These are phyloP conservation scores for Pristiophorus japonicus DNA, from an alignment of 2,113 vertebrate genomes.

Conservation along the genomic window DNA sequence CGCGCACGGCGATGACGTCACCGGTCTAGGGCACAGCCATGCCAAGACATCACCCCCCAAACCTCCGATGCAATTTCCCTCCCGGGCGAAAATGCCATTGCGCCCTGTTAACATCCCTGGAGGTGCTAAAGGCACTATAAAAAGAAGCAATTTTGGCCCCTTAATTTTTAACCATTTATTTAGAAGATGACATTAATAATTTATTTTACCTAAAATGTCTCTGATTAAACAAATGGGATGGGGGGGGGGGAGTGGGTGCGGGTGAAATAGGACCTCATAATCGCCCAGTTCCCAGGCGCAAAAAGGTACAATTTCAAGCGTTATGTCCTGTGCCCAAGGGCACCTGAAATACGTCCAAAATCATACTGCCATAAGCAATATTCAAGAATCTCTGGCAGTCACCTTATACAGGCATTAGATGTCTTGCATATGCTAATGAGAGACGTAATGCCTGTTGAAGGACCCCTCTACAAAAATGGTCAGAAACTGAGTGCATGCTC, in stretches of 20 bases:
- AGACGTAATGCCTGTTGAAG: background rate
- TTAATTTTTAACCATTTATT: background rate
- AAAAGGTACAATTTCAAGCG: background rate
- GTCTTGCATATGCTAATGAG: background rate
- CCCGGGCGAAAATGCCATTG: no score
- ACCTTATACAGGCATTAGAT: background rate
- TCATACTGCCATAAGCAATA: background rate
- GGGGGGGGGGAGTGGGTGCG: no score
- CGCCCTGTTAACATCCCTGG: no score
- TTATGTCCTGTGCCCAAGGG: background rate
- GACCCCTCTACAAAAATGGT: background rate
- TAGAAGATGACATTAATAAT: no score
- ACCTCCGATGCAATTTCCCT: no score
- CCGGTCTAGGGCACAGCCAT: no score
- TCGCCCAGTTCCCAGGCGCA: background rate
- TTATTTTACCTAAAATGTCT: no score
- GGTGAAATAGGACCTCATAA: background rate
- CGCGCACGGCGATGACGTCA: no score
- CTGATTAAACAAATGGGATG: no score
- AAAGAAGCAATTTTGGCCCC: no score
- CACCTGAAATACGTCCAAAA: background rate
- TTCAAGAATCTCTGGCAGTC: background rate
- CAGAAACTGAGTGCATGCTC: background rate
- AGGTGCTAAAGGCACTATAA: no score
- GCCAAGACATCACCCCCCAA: no score